Base-by-base conservation (phyloP, 1,140 invertebrate genomes). In the Ceratina australensis region DNA sequence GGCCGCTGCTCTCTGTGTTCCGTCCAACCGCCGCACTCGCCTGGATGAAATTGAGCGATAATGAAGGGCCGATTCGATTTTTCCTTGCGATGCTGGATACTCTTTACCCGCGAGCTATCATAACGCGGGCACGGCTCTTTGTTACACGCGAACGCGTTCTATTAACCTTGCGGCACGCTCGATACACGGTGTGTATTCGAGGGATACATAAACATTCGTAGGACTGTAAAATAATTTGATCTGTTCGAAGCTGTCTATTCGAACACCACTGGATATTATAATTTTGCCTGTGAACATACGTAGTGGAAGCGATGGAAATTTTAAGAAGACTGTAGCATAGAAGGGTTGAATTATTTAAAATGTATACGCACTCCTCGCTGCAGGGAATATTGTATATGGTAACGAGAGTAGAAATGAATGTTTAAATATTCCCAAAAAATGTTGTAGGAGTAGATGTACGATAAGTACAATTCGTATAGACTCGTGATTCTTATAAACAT, bases 1-100 rank as follows among this genome's bases (percentile, higher is more conserved):
- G 50, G 3, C 18, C 15, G 28, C 28, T 50, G 42, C 10, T 24
- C 20, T 15, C 10, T 22, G 22, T 24, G 64, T 47, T 24, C 61
- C 12, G 20, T 42, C 24, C 64, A 20, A 50, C 0, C 66, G 20
- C 26, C 49, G 57, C 67, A 61, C 59, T 71, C 67, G 28, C 57
- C 65, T 63, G 74, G 67, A 77, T 77, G 74, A 77, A 77, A 77
- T 77, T 71, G 67, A 77, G 74, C 66, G 74, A 77, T 77, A 77
- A 77, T 71, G 74, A 77, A 77, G 65, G 74, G 26, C 3, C 74
- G 74, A 77, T 77, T 71, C 66, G 74, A 77, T 77, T 77, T 71
- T 63, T 28, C 26, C 69, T 60, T 15, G 2, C 22, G 2, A 3
- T 10, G 3, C 24, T 15, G 60, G 22, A 49, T 33, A 15, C 16